These are phyloP conservation scores for Xiphias gladius DNA, from an alignment of 2,113 vertebrate genomes.

Conservation along the genomic window DNA sequence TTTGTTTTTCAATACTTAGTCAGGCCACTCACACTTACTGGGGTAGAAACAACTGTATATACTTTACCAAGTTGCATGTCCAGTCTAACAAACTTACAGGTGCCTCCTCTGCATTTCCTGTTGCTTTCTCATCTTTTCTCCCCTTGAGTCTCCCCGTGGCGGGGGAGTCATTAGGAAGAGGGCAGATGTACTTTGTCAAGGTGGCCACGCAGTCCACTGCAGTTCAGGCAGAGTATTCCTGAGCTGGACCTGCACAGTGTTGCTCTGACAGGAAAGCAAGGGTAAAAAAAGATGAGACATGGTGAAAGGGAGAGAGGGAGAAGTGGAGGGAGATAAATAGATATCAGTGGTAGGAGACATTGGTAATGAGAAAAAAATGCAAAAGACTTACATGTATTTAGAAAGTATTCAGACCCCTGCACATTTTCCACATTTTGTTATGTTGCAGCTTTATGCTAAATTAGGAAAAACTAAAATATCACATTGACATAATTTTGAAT, in stretches of 20 bases:
- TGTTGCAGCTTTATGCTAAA: too few species aligned
- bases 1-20: slow-evolving; percentile 12
- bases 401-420: neutral
- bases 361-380: slow-evolving; percentile 9
- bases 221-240: slow-evolving; percentile 44
- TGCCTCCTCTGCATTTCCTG: slow-evolving; percentile 24
- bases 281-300: slow-evolving; percentile 29
- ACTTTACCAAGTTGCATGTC: slow-evolving; percentile 6
- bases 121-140: slow-evolving; percentile 22
- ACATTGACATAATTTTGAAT: too few species aligned
- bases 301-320: slow-evolving; percentile 9
- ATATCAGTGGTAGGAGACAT: slow-evolving; percentile 8
- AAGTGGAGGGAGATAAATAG: slow-evolving; percentile 18
- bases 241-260: slow-evolving; percentile 16
- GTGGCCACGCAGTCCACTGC: slow-evolving; percentile 42
- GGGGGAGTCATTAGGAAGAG: slow-evolving; percentile 67
- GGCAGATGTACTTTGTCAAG: slow-evolving; percentile 73
- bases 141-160: slow-evolving; percentile 38
- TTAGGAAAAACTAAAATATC: too few species aligned
- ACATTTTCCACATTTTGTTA: too few species aligned
- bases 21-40: neutral
- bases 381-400: neutral
- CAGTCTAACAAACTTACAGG: slow-evolving; percentile 23
- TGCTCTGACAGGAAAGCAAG: slow-evolving; percentile 34
- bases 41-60: slow-evolving; percentile 17